Evolutionary conservation across 2,113 vertebrate species (phyloP), one percentile per base, ranked within the genome.

Genomic region (Fulmarus glacialis): DNA sequence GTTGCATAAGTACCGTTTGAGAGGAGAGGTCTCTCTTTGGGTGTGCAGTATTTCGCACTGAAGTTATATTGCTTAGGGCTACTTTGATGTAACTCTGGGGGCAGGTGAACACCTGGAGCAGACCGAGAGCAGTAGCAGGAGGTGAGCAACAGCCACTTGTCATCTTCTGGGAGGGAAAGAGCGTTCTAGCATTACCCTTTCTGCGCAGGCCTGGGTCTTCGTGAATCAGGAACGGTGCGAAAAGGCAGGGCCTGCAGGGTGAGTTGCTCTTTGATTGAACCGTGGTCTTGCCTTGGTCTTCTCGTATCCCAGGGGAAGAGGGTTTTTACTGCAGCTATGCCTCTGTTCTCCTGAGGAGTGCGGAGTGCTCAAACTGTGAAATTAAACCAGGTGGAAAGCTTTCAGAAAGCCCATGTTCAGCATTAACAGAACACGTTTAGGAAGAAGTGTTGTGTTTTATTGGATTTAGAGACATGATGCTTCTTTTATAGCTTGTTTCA

Each of bases 401-500:
- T 89, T 68, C 3, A 3, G 66, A 56, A 70, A 59, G 52, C 68
- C 23, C 34, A 8, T 27, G 29, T 68, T 86, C 70, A 75, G 63
- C 56, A 20, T 34, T 36, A 60, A 68, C n/a, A 40, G 77, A 62
- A 59, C 55, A 12, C 1, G 0, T 78, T 86, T 86, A 63, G 78
- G 50, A 71, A 73, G 73, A 80, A 47, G 58, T 8, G 68, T 82
- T 89, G 63, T 2, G 4, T 87, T 96, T 32, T 53, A 29, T 36
- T 84, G n/a, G 18, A 7, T 90, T 89, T 81, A 48, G 89, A 82
- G 81, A 45, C 53, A 17, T 24, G 36, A 81, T 38, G 59, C 73
- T 93, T 43, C 58, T 91, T 91, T 79, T 64, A 48, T 42, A 70
- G 30, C 79, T 90, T 50, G 45, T 85, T 92, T 91, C 89, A 93